Evolutionary conservation across 1,140 invertebrate genomes (phyloP).

Genomic region (Triops longicaudatus): DNA sequence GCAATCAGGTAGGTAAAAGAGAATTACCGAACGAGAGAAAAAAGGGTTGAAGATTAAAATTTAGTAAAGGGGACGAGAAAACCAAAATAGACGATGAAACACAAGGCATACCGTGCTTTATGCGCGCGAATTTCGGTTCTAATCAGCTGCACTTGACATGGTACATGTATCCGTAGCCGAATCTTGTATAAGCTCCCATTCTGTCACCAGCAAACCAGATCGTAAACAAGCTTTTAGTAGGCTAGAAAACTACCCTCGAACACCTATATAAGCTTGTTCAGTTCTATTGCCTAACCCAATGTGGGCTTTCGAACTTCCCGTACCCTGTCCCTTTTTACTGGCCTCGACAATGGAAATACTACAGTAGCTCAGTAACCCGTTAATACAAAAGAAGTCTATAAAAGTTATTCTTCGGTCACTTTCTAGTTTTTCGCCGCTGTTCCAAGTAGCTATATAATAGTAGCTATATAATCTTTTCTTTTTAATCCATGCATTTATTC

Average conservation of each 20-base stretch:
- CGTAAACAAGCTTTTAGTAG: not conserved
- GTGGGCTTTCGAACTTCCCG: not conserved
- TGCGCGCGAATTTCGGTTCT: not conserved
- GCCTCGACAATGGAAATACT: too few relatives aligned
- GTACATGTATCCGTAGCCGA: not conserved
- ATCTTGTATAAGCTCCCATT: not conserved
- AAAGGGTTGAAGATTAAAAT: not conserved
- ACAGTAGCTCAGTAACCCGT: too few relatives aligned
- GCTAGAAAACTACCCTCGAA: not conserved
- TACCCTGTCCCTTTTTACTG: not conserved
- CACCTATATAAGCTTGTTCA: not conserved
- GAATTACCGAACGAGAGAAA: not conserved
- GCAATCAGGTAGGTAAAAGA: not conserved
- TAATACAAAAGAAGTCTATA: too few relatives aligned
- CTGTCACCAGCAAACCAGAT: not conserved
- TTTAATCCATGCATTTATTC: too few relatives aligned
- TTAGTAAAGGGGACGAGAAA: not conserved
- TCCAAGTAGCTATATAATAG: too few relatives aligned
- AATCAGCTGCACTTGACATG: not conserved
- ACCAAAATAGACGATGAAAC: not conserved
- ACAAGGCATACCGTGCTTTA: not conserved
- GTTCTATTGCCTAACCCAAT: not conserved
- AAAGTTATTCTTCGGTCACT: too few relatives aligned
- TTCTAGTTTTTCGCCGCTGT: too few relatives aligned
- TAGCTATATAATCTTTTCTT: too few relatives aligned